Evolutionary conservation across 2,797 vertebrate genomes (phyloP).

Genomic region (Pteropus rufus): DNA sequence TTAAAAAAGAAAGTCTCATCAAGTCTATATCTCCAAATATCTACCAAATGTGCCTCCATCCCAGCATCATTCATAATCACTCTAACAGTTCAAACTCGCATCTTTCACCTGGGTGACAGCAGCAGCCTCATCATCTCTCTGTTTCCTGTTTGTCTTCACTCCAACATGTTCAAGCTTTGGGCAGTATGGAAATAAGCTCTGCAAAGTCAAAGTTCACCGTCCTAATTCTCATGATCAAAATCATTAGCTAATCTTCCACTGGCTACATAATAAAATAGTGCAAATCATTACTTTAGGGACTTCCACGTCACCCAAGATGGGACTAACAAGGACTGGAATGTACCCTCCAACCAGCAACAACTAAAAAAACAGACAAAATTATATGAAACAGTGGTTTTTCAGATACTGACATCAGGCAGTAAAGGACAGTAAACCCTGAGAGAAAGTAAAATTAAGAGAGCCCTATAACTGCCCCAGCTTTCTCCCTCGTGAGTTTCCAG

Average conservation of each 20-base stretch:
- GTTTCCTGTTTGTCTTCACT: neutral
- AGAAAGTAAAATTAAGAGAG: neutral
- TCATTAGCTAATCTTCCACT: neutral
- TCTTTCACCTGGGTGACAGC: neutral
- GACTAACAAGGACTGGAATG: neutral
- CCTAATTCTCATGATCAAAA: conserved; percentile 28
- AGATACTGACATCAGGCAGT: neutral
- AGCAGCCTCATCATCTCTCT: neutral
- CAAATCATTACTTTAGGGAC: neutral
- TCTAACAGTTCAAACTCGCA: neutral
- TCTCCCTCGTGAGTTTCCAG: neutral
- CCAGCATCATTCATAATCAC: neutral
- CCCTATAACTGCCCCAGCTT: neutral
- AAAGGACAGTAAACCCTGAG: neutral
- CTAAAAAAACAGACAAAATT: neutral
- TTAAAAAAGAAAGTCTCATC: neutral
- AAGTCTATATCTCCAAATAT: neutral
- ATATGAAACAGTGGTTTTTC: conserved; percentile 15
- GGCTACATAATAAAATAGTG: neutral
- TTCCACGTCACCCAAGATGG: neutral
- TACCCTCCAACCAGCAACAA: neutral
- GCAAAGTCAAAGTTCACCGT: neutral
- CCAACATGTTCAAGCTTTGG: neutral
- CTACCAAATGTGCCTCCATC: neutral
- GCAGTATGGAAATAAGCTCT: neutral